Base-by-base conservation (phyloP, 2,888 invertebrate species). In the Drosophila barbarae region DNA sequence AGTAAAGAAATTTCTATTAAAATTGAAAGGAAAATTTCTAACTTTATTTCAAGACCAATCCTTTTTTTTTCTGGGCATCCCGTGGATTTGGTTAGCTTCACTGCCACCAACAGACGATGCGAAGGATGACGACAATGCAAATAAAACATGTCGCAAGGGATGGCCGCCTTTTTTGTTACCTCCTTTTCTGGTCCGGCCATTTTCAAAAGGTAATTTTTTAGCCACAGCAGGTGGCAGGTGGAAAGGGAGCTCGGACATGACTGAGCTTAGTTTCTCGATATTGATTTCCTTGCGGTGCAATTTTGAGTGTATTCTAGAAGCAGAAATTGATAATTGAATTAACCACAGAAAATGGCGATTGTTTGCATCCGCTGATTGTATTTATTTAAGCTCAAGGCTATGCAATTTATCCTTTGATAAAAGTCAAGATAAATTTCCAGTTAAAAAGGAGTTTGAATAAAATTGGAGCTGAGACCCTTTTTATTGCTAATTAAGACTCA, bases 301-400 rank as follows among this genome's bases (percentile, higher is more conserved):
- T 51, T 57, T 46, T 44, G 3, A 41, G 65, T 67, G 53, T 69
- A 61, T 64, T 77, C 57, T 50, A 41, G 58, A 51, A 50, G 68
- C 57, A 57, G 51, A 51, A 77, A 73, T 64, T 77, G 69, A 68
- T 78, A 77, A 78, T 81, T 78, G 74, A 77, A 71, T 77, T 70
- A 71, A 73, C 61, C 65, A 42, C 63, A 32, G 64, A 57, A 52
- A 72, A 56, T 64, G 67, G 64, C 74, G 67, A 74, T 70, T 79
- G 70, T 71, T 79, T 82, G 76, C 74, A 53, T 63, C 59, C 64
- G 67, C 58, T 59, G 66, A 81, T 81, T 81, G 70, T 73, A 76
- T 83, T 80, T 74, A 73, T 75, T 83, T 78, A 74, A 73, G 84
- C 81, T 73, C 34, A 13, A 55, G 72, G 72, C 73, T 13, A 44